A percentile compares a stretch with the other conserved stretches of the same genome.
Conservation (phyloP, 2,113 vertebrate species). For the Danionella cerebrum region DNA sequence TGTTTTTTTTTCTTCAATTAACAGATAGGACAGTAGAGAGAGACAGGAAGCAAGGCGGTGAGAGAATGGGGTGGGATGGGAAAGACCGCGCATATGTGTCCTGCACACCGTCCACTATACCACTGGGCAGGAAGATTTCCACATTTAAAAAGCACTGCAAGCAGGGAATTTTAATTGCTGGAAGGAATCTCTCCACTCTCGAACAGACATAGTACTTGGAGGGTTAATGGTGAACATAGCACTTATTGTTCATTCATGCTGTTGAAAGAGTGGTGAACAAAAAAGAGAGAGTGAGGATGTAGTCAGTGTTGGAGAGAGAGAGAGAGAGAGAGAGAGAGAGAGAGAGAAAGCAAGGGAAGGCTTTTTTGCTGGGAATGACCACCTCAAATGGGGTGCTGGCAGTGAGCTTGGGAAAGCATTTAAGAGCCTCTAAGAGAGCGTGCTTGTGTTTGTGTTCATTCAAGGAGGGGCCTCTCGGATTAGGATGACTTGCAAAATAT, state of each 20-base stretch:
- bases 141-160: background rate
- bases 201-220: constrained; percentile 19
- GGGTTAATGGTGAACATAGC: constrained; percentile 18
- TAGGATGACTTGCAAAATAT: constrained; percentile 27
- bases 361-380: constrained; percentile 35
- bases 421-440: constrained; percentile 35
- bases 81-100: no score
- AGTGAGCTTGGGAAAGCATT: constrained; percentile 44
- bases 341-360: constrained; percentile 11
- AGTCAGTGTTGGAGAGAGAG: no score
- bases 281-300: no score
- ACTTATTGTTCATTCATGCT: constrained; percentile 29
- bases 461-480: constrained; percentile 18
- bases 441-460: constrained; percentile 10
- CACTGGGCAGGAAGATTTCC: no score
- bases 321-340: background rate
- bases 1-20: no score
- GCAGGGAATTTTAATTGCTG: constrained; percentile 31
- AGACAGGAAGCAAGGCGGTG: no score
- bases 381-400: constrained; percentile 40
- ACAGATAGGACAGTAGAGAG: no score
- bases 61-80: no score
- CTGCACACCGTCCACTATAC: no score
- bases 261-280: constrained; percentile 25
- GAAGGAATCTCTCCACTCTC: constrained; percentile 19